Evolutionary conservation across 2,113 vertebrate species (phyloP), one percentile per base, ranked within the genome.

Genomic region (Sinocyclocheilus grahami): DNA sequence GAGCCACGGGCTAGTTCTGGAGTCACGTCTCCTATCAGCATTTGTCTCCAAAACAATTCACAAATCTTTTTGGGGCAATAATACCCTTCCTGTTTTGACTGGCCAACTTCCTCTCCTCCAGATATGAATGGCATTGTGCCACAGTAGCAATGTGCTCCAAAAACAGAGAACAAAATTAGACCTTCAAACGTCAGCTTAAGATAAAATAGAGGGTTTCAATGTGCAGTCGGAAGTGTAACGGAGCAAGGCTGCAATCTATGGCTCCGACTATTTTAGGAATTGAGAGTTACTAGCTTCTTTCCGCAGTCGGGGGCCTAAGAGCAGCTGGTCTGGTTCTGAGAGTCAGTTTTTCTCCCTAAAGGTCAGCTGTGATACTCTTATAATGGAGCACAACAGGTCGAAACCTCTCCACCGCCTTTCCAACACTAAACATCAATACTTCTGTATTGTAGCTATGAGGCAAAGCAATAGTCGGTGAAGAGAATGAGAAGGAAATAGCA

Each of bases 211-310:
- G 84, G 84, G 86, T 87, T 89, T 79, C 60, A 83, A n/a, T 42
- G 10, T 67, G 75, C 62, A 53, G 80, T 74, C 48, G 72, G 86
- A 89, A 83, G 83, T 60, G 65, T 74, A 85, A 69, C 11, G 16
- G 58, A 48, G 84, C 65, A 85, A 85, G 69, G 83, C 79, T 83
- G 46, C 83, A 89, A 89, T 87, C 84, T 86, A 85, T 89, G 81
- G 69, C 81, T 65, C 16, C 0, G 10, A 83, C 88, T 89, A 89
- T 89, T 89, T 84, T 85, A 78, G 76, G 88, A 37, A 74, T 60
- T 86, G 42, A 60, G 75, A 84, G 75, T 78, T 83, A 84, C 84
- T 77, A 85, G 78, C 60, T 65, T 87, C 65, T 87, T 65, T 85
- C 24, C 53, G 60, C 79, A 76, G 62, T 86, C 12, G 20, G 77